Conservation (phyloP, 2,113 vertebrate species). For the Meriones unguiculatus region DNA sequence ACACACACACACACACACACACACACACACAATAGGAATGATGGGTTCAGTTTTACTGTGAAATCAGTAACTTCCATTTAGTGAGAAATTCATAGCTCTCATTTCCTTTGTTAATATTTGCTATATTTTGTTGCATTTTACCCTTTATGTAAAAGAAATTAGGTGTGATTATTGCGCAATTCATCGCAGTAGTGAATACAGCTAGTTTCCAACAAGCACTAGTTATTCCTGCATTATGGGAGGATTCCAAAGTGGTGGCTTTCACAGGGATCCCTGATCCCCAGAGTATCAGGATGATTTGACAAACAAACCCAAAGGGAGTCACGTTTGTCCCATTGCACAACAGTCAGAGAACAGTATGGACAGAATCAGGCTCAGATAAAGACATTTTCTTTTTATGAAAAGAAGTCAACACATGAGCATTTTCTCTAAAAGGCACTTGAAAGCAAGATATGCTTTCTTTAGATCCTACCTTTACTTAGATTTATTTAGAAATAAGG, state of each 20-base stretch:
- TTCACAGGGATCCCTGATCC: background rate
- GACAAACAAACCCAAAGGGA: background rate
- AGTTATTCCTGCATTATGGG: background rate
- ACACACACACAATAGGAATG: too few relatives aligned
- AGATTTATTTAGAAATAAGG: slow-evolving; percentile 6
- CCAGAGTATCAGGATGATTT: background rate
- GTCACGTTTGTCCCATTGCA: background rate
- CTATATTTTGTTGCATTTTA: slow-evolving; percentile 25
- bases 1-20: background rate
- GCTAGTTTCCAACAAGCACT: background rate
- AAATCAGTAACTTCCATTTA: slow-evolving; percentile 1
- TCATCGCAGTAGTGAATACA: background rate
- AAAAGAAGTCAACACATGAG: background rate
- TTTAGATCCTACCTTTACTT: background rate
- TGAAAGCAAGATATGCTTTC: background rate
- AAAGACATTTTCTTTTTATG: background rate
- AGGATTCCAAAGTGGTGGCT: background rate
- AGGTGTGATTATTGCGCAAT: background rate
- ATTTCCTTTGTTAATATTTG: background rate
- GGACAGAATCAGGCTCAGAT: background rate
- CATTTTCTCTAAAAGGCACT: slow-evolving; percentile 25
- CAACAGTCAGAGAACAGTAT: background rate
- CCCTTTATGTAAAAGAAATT: background rate
- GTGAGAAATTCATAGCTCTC: slow-evolving; percentile 57
- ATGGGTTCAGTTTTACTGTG: background rate